Evolutionary conservation across 2,113 vertebrate species (phyloP).

Genomic region (Mionectes macconnelli): DNA sequence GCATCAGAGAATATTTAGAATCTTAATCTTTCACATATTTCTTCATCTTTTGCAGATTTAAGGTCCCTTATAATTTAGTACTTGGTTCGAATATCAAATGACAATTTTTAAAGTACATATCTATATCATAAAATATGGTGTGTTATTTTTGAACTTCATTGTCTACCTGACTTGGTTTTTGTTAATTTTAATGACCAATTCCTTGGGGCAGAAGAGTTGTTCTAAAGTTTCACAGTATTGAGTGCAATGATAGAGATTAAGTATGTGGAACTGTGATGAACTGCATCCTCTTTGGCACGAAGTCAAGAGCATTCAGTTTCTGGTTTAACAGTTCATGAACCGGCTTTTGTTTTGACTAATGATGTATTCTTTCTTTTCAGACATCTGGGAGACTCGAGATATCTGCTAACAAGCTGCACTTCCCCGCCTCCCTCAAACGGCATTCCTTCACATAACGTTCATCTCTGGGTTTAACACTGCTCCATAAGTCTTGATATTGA

Average conservation of each 20-base stretch:
- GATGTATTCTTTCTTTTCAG: constrained; percentile 43
- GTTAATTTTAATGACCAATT: constrained; percentile 43
- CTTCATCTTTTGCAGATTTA: background rate
- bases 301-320: constrained; percentile 48
- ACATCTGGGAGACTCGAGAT: constrained; percentile 32
- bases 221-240: constrained; percentile 49
- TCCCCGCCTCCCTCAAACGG: background rate
- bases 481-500: background rate
- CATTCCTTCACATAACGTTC: background rate
- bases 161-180: constrained; percentile 29
- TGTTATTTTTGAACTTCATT: constrained; percentile 35
- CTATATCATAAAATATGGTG: background rate
- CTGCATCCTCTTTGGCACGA: constrained; percentile 53
- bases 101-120: background rate
- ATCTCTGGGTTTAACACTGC: background rate
- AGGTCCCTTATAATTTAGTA: background rate
- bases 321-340: constrained; percentile 56
- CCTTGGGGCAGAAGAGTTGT: constrained; percentile 28
- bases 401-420: background rate
- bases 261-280: constrained; percentile 55
- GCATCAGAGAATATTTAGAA: background rate
- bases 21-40: background rate
- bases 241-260: constrained; percentile 49
- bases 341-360: constrained; percentile 37
- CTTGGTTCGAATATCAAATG: background rate